phyloP scores from a whole-genome alignment of 2,797 vertebrate genomes.

The Clarias laeviceps region DNA sequence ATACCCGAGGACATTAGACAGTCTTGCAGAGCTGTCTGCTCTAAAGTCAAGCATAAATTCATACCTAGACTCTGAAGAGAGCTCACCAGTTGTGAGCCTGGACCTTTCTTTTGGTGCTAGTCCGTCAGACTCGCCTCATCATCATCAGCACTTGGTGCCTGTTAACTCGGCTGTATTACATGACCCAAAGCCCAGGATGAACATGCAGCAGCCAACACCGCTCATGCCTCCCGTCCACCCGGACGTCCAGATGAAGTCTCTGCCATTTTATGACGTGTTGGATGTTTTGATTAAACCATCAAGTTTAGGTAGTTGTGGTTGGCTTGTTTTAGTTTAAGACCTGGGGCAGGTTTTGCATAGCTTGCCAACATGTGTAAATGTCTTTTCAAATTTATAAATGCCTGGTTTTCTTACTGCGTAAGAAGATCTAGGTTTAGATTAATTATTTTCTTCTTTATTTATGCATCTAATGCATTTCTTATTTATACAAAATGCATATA shows the following conservation, averaged over 20 bases:
- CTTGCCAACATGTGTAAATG: neutral
- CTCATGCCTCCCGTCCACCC: slow-evolving; percentile 93
- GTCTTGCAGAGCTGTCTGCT: slow-evolving; percentile 72
- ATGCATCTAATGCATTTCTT: neutral
- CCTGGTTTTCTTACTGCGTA: neutral
- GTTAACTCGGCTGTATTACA: slow-evolving; percentile 76
- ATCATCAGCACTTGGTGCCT: slow-evolving; percentile 70
- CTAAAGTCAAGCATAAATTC: slow-evolving; percentile 67
- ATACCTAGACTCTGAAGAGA: slow-evolving; percentile 71
- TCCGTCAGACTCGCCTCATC: slow-evolving; percentile 66
- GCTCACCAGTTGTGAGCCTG: slow-evolving; percentile 68
- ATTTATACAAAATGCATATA: neutral
- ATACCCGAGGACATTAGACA: slow-evolving; percentile 78
- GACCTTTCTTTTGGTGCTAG: slow-evolving; percentile 73
- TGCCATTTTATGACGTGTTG: slow-evolving; percentile 94
- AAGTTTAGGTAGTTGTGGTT: slow-evolving; percentile 84
- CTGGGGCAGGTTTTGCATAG: neutral
- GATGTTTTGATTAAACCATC: slow-evolving; percentile 96
- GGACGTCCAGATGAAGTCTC: slow-evolving; percentile 92
- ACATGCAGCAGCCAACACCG: slow-evolving; percentile 87
- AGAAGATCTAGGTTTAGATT: neutral
- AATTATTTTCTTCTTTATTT: neutral
- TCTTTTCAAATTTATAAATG: neutral
- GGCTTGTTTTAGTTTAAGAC: neutral
- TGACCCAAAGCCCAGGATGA: slow-evolving; percentile 81